Percentiles rank a stretch among this genome's conserved stretches.
phyloP scores from a whole-genome alignment of 2,888 invertebrate genomes.

The Ennomos fuscantarius region DNA sequence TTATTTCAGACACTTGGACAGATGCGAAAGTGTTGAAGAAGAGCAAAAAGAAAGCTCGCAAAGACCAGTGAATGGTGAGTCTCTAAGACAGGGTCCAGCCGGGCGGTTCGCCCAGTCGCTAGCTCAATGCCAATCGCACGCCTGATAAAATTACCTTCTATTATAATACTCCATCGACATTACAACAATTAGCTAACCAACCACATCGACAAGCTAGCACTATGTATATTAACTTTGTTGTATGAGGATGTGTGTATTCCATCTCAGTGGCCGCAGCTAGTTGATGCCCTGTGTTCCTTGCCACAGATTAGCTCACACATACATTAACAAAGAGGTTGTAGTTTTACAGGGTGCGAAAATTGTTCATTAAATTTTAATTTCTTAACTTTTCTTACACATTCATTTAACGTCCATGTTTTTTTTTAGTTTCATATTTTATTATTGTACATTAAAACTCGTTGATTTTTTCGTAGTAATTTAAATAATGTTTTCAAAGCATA shows the following conservation, averaged over 20 bases:
- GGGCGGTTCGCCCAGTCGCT: slow-evolving; percentile 59
- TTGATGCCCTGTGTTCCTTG: background rate
- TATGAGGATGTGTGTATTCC: background rate
- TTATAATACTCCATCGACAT: background rate
- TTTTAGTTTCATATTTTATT: slow-evolving; percentile 80
- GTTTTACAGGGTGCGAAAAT: slow-evolving; percentile 78
- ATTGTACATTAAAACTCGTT: slow-evolving; percentile 71
- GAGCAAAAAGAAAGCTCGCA: slow-evolving; percentile 91
- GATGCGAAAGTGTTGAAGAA: slow-evolving; percentile 90
- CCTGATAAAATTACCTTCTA: slow-evolving; percentile 41
- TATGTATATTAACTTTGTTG: background rate
- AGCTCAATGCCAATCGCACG: slow-evolving; percentile 78
- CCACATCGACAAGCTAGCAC: background rate
- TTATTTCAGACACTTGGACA: slow-evolving; percentile 88
- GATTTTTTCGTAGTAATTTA: slow-evolving; percentile 80
- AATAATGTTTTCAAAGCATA: slow-evolving; percentile 78
- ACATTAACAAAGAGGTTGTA: slow-evolving; percentile 58
- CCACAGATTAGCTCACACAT: slow-evolving; percentile 2
- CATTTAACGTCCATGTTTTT: slow-evolving; percentile 81
- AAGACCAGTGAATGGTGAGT: slow-evolving; percentile 87
- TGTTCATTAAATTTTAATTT: slow-evolving; percentile 68
- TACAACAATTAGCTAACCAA: background rate
- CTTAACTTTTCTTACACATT: slow-evolving; percentile 73
- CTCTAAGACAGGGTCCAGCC: slow-evolving; percentile 54
- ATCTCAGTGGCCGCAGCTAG: background rate